phyloP scores from a whole-genome alignment of 1,140 invertebrate species.

The Drosophila burlai region DNA sequence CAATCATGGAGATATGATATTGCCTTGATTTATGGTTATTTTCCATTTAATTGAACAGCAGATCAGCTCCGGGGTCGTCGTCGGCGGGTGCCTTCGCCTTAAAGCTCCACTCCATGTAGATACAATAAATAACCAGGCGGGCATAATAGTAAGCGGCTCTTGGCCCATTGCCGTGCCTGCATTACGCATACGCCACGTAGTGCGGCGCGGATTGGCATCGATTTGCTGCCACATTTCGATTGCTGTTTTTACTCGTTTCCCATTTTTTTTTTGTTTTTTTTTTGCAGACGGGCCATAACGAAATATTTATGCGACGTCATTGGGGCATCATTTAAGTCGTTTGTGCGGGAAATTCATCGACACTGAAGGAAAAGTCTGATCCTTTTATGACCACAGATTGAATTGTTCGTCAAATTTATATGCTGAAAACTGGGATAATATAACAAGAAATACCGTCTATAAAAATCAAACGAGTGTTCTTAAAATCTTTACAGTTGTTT shows the following conservation, averaged over 20 bases:
- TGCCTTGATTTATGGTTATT: slow-evolving; percentile 45
- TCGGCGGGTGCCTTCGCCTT: slow-evolving; percentile 1
- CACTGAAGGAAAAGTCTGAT: slow-evolving; percentile 6
- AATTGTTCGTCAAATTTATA: too few relatives aligned
- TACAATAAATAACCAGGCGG: slow-evolving; percentile 50
- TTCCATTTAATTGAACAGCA: slow-evolving; percentile 41
- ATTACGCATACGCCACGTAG: slow-evolving; percentile 70
- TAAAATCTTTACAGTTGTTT: background rate
- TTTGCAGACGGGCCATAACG: slow-evolving; percentile 57
- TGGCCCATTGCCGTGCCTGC: slow-evolving; percentile 41
- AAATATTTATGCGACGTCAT: slow-evolving; percentile 80
- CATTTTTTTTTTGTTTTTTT: background rate
- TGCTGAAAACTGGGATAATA: background rate
- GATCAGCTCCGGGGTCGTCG: slow-evolving; percentile 13
- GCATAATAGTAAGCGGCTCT: slow-evolving; percentile 62
- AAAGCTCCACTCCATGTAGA: slow-evolving; percentile 3
- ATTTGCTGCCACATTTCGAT: slow-evolving; percentile 68
- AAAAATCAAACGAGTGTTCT: background rate
- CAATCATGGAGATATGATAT: slow-evolving; percentile 40
- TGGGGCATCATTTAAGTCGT: slow-evolving; percentile 79
- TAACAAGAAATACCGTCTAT: background rate
- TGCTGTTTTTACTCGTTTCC: slow-evolving; percentile 21
- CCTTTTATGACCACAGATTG: background rate
- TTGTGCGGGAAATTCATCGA: slow-evolving; percentile 21
- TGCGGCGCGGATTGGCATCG: slow-evolving; percentile 46